phyloP scores from a whole-genome alignment of 1,140 invertebrate species.

The Andrena cerasifolii region DNA sequence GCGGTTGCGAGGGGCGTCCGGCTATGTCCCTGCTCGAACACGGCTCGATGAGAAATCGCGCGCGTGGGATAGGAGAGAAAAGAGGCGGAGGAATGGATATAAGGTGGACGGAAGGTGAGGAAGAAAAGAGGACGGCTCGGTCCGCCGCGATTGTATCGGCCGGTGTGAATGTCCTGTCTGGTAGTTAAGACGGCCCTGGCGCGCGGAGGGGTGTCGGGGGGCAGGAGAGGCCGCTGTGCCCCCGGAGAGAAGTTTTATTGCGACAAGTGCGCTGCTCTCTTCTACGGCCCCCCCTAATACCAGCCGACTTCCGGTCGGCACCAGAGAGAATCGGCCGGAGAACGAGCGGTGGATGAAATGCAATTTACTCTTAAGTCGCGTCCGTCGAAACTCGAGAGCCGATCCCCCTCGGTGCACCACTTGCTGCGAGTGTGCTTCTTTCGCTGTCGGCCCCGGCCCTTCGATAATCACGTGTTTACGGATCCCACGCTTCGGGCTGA shows the following conservation, averaged over 20 bases:
- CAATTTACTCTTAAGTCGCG: conserved; percentile 64
- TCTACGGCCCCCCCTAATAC: conserved; percentile 73
- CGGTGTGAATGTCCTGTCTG: conserved; percentile 72
- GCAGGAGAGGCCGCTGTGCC: conserved; percentile 45
- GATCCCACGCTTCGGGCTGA: conserved; percentile 3
- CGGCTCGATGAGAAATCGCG: conserved; percentile 56
- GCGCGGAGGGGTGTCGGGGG: conserved; percentile 18
- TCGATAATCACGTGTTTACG: conserved; percentile 3
- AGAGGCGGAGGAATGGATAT: not conserved
- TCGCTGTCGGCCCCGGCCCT: conserved; percentile 5
- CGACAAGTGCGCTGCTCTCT: conserved; percentile 80
- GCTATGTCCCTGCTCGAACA: not conserved
- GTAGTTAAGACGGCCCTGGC: conserved; percentile 67
- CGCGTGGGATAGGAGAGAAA: conserved; percentile 46
- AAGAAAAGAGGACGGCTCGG: conserved; percentile 33
- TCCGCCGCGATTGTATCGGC: conserved; percentile 59
- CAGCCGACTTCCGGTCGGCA: conserved; percentile 71
- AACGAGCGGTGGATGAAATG: conserved; percentile 66
- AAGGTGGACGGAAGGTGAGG: conserved; percentile 40
- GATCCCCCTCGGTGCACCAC: not conserved
- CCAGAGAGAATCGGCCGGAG: conserved; percentile 69
- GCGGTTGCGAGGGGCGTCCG: not conserved
- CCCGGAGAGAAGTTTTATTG: conserved; percentile 74
- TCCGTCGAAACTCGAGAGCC: conserved; percentile 54
- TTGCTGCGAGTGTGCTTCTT: conserved; percentile 10